Percentiles rank a stretch among this genome's conserved stretches.
These are phyloP conservation scores for Chlorodrepanis virens DNA, from an alignment of 2,113 vertebrate species.

Conservation along the genomic window DNA sequence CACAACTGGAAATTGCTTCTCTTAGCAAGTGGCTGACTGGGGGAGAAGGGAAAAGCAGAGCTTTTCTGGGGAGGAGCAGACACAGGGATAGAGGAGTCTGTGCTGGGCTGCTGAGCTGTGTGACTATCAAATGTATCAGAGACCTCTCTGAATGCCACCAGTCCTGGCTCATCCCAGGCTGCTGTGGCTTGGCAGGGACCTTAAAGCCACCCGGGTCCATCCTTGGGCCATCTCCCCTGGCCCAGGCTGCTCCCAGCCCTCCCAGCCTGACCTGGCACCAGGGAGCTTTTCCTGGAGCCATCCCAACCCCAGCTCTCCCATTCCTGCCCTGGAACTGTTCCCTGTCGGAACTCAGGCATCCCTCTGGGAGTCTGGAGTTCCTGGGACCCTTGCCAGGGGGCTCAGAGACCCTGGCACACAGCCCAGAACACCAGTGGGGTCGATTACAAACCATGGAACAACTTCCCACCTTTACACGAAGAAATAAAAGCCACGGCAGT, in stretches of 20 bases:
- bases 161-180: background rate
- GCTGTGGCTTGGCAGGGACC: background rate
- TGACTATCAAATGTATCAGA: fast-evolving
- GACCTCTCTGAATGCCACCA: background rate
- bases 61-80: background rate
- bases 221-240: background rate
- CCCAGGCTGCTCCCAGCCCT: background rate
- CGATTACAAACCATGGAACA: no score
- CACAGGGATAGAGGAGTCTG: fast-evolving
- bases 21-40: background rate
- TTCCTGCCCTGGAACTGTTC: background rate
- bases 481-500: no score
- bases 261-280: background rate
- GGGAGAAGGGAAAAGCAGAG: background rate
- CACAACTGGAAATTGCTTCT: background rate
- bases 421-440: no score
- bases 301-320: fast-evolving
- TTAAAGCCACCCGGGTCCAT: background rate
- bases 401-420: no score
- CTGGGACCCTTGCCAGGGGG: no score
- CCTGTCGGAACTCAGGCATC: no score
- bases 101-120: background rate
- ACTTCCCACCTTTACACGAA: no score
- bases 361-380: no score
- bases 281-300: background rate